Conservation (phyloP, 1,140 invertebrate genomes). For the Uloborus diversus region DNA sequence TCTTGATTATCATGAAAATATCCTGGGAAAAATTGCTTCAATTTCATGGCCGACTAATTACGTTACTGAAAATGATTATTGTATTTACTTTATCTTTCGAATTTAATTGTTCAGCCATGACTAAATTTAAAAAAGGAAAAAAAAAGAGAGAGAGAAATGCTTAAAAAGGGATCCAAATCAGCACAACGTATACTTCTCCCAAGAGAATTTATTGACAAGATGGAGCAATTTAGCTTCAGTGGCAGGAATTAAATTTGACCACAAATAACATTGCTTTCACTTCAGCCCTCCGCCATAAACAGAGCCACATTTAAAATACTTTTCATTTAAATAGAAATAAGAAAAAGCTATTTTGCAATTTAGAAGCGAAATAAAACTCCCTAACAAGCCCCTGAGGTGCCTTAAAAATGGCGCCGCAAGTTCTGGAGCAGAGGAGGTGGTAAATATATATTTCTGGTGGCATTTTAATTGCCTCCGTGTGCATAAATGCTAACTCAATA, state of each 20-base stretch:
- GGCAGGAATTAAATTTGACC: background rate
- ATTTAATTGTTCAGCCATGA: too few species aligned
- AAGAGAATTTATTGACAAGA: background rate
- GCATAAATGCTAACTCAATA: constrained; percentile 40
- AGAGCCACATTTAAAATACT: too few species aligned
- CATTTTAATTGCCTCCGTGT: constrained; percentile 38
- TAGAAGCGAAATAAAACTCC: constrained; percentile 10
- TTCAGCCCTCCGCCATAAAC: too few species aligned
- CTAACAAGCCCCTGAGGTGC: background rate
- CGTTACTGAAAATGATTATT: too few species aligned
- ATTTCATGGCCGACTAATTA: too few species aligned
- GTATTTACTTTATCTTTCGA: too few species aligned
- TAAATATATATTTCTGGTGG: constrained; percentile 48
- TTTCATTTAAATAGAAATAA: constrained; percentile 2
- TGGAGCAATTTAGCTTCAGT: background rate
- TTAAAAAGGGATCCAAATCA: background rate
- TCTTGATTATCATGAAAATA: too few species aligned
- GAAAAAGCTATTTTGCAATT: constrained; percentile 26
- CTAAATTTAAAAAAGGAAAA: too few species aligned
- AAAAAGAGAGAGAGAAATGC: background rate
- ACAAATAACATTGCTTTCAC: background rate
- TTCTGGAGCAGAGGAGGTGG: background rate
- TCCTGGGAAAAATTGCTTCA: too few species aligned
- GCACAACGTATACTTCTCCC: background rate
- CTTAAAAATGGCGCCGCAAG: constrained; percentile 13